phyloP scores from a whole-genome alignment of 1,140 invertebrate genomes.

The Drosophila carrolli region DNA sequence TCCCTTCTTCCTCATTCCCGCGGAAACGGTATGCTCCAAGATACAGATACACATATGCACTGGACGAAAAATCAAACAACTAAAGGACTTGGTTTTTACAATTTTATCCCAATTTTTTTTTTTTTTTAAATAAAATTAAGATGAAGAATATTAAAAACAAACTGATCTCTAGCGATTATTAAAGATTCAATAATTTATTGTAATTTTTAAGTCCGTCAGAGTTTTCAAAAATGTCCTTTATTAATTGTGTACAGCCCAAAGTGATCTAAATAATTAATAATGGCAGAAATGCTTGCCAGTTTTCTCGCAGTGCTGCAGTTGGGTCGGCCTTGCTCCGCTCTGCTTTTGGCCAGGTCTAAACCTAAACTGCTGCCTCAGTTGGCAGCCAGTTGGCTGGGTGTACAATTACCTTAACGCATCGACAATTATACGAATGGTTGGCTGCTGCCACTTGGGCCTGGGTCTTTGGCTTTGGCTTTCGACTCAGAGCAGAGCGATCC shows the following conservation, averaged over 20 bases:
- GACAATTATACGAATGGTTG: conserved; percentile 84
- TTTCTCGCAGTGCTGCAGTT: conserved; percentile 9
- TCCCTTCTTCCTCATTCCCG: not conserved
- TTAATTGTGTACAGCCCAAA: too few relatives aligned
- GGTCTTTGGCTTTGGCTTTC: conserved; percentile 16
- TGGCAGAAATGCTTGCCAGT: not conserved
- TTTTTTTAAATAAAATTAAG: too few relatives aligned
- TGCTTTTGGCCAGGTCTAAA: conserved; percentile 38
- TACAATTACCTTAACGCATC: conserved; percentile 85
- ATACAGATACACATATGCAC: conserved; percentile 43
- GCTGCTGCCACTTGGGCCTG: conserved; percentile 29
- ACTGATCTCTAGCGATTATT: too few relatives aligned
- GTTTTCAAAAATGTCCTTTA: too few relatives aligned
- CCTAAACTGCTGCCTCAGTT: conserved; percentile 34
- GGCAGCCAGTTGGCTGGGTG: conserved; percentile 56
- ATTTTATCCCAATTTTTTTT: too few relatives aligned
- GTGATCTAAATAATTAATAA: not conserved
- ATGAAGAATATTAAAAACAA: too few relatives aligned
- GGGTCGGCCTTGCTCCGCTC: conserved; percentile 61
- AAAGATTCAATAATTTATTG: too few relatives aligned
- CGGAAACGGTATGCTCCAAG: conserved; percentile 15
- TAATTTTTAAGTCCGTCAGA: too few relatives aligned
- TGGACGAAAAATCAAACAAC: not conserved
- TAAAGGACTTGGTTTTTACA: too few relatives aligned
- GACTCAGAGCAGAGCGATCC: not conserved